These are phyloP conservation scores for Amphimedon queenslandica DNA, from an alignment of 37 sponge, comb jelly and placozoan genomes.

Conservation along the genomic window DNA sequence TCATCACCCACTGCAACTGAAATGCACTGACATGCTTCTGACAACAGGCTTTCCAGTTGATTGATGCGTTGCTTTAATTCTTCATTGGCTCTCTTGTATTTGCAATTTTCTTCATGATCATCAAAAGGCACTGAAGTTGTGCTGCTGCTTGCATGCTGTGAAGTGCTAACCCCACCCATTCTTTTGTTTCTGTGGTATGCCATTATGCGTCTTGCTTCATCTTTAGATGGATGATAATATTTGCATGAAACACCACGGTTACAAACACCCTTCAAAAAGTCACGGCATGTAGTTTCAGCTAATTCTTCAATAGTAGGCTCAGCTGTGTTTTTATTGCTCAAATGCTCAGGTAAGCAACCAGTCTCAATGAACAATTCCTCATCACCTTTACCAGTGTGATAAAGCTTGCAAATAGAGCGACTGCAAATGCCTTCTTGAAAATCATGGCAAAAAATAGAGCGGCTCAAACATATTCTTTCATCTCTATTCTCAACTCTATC, in stretches of 20 bases:
- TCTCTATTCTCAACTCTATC: conserved; percentile 13
- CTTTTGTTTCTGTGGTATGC: conserved; percentile 18
- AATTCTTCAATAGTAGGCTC: conserved; percentile 12
- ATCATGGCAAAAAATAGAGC: conserved; percentile 64
- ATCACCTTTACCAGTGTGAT: conserved; percentile 35
- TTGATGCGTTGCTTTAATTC: conserved; percentile 30
- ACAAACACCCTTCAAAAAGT: conserved; percentile 50
- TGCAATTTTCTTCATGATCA: neutral
- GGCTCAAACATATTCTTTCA: conserved; percentile 40
- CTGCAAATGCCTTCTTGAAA: conserved; percentile 43
- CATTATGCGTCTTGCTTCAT: conserved; percentile 23
- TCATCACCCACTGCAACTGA: conserved; percentile 61
- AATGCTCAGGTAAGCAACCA: conserved; percentile 38
- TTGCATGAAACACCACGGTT: conserved; percentile 26
- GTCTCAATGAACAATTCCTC: conserved; percentile 50
- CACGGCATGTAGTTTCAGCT: conserved; percentile 44
- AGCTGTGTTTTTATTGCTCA: neutral
- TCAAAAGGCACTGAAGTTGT: neutral
- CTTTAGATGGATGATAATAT: conserved; percentile 50
- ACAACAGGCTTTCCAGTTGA: conserved; percentile 54
- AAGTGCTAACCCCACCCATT: neutral
- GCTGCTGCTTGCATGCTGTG: neutral
- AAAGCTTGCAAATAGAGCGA: conserved; percentile 45
- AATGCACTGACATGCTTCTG: conserved; percentile 65
- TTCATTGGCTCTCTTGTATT: conserved; percentile 18